Evolutionary conservation across 1,140 invertebrate species (phyloP), one percentile per base, ranked within the genome.

Genomic region (Drosophila hydei): DNA sequence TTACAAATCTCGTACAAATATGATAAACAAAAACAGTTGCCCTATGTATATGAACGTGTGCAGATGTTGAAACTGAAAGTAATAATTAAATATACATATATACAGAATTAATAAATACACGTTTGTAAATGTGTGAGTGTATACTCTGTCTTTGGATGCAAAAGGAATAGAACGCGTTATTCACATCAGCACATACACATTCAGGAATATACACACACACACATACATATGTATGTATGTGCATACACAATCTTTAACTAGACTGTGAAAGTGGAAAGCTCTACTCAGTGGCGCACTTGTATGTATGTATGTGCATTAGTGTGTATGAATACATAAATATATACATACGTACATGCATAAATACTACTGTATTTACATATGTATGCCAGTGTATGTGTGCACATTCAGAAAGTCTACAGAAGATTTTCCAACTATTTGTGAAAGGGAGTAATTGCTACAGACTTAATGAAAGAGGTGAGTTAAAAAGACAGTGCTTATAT

Each of bases 391-490:
- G 21, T 48, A 69, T 69, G 9, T 63, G 33, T 30, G 52, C 42
- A 55, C 16, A 72, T 68, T 69, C 50, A 54, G 70, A 73, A 67
- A 67, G 70, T 72, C 33, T 54, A 55, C 63, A 69, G 25, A 69
- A 63, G 69, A 62, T 72, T 58, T 72, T 74, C 61, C 56, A 70
- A 9, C 30, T 65, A 69, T 61, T 77, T 75, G 75, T 77, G 72
- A 75, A 77, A 77, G 61, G 72, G 61, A 76, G 56, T 68, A 75
- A 77, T 67, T 75, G 51, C 55, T 67, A 62, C 48, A 52, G 75
- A 77, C 40, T 73, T 85, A 85, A 85, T 85, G 81, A 85, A 85
- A 85, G 81, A 85, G 81, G 81, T 85, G 45, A 77, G 77, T 47
- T 36, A 14, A 11, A 47, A 8, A 8, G 9, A 40, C 21, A 38